These are phyloP conservation scores for Ectemnius continuus DNA, from an alignment of 2,888 invertebrate genomes.

Conservation along the genomic window DNA sequence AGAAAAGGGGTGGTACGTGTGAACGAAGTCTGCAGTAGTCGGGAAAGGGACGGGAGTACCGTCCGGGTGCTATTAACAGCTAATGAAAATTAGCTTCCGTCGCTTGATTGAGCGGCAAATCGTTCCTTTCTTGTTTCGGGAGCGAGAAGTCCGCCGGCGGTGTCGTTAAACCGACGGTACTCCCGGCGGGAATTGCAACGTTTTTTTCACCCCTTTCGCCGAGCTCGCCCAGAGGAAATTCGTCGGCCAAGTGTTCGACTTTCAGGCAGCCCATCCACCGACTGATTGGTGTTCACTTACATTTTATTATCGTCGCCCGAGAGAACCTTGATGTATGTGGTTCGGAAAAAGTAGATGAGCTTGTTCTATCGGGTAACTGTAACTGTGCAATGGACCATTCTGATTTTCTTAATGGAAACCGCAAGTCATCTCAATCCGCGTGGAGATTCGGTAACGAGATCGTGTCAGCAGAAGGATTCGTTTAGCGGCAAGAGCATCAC, in stretches of 20 bases:
- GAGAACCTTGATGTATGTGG: not conserved
- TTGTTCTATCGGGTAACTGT: not conserved
- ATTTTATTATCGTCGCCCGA: not conserved
- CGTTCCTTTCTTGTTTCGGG: slow-evolving; percentile 76
- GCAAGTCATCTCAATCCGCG: slow-evolving; percentile 58
- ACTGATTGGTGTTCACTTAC: no score
- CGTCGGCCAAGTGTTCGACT: slow-evolving; percentile 30
- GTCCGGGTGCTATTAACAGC: slow-evolving; percentile 74
- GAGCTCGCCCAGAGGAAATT: slow-evolving; percentile 36
- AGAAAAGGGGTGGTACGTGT: slow-evolving; percentile 37
- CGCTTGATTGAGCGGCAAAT: slow-evolving; percentile 77
- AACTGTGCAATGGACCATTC: slow-evolving; percentile 34
- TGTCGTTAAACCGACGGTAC: slow-evolving; percentile 70
- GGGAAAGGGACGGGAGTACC: slow-evolving; percentile 50
- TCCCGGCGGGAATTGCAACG: slow-evolving; percentile 50
- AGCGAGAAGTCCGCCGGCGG: slow-evolving; percentile 66
- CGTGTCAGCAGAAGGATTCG: slow-evolving; percentile 59
- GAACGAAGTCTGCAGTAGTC: slow-evolving; percentile 13
- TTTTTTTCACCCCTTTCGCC: slow-evolving; percentile 23
- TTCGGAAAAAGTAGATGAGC: slow-evolving; percentile 31
- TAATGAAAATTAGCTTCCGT: slow-evolving; percentile 78
- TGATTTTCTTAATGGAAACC: slow-evolving; percentile 61
- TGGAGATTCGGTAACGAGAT: slow-evolving; percentile 44
- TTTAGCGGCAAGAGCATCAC: slow-evolving; percentile 67
- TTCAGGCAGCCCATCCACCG: no score